These are phyloP conservation scores for Trochalopteron elliotii DNA, from an alignment of 2,113 vertebrate genomes.

Conservation along the genomic window DNA sequence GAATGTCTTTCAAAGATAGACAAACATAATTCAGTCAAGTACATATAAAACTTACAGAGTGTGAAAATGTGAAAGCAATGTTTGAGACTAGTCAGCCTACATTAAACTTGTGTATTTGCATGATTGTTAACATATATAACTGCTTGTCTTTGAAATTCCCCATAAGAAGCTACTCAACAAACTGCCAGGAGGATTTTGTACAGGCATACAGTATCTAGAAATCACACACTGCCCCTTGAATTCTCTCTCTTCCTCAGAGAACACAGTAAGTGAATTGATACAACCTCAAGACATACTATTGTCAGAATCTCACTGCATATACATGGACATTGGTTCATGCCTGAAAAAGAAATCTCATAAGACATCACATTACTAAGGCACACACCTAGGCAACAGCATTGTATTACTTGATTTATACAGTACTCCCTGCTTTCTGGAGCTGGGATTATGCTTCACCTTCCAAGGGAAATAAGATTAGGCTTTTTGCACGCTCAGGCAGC, in stretches of 20 bases:
- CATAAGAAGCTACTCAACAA: not conserved
- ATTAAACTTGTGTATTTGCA: not conserved
- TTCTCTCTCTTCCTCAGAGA: not conserved
- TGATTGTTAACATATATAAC: not conserved
- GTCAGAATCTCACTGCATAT: not conserved
- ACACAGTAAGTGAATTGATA: not conserved
- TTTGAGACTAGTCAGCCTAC: not conserved
- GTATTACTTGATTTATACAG: not conserved
- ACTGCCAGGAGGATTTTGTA: not conserved
- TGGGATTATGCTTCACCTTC: not conserved
- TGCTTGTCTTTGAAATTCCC: not conserved
- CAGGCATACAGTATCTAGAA: not conserved
- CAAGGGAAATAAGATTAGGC: not conserved
- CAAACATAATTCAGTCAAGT: not conserved
- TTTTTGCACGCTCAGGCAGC: not conserved
- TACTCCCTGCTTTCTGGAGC: not conserved
- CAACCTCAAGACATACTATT: not conserved
- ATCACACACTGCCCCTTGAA: not conserved
- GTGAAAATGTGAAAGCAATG: not conserved
- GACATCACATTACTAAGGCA: not conserved
- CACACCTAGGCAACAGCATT: not conserved
- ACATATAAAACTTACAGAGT: not conserved
- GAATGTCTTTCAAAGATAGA: not conserved
- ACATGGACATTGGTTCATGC: not conserved
- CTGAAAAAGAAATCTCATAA: not conserved